A percentile compares a stretch with the other conserved stretches of the same genome.
Evolutionary conservation across 1,140 invertebrate genomes (phyloP).

Genomic region (Epicauta chinensis): DNA sequence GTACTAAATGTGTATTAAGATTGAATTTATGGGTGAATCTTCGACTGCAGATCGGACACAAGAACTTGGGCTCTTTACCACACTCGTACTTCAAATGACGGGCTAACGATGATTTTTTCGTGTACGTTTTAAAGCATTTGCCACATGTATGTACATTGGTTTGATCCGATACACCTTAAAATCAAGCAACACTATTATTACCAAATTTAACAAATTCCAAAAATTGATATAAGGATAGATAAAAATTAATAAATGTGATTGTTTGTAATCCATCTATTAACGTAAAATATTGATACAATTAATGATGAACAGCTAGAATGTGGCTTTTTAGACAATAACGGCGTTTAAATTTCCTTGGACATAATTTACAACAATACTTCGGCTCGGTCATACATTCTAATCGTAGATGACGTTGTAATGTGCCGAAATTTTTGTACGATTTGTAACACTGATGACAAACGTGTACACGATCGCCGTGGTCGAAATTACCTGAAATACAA

Average conservation of each 20-base stretch:
- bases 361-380: slow-evolving; percentile 40
- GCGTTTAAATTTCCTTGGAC: slow-evolving; percentile 20
- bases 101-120: slow-evolving; percentile 24
- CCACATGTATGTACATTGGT: background rate
- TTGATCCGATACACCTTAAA: background rate
- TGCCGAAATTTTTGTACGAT: slow-evolving; percentile 39
- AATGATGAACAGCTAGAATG: background rate
- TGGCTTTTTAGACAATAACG: slow-evolving; percentile 5
- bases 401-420: slow-evolving; percentile 42
- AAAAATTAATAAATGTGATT: too few relatives aligned
- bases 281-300: background rate
- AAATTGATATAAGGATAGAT: too few relatives aligned
- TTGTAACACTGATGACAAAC: background rate
- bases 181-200: background rate
- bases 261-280: background rate
- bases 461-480: background rate
- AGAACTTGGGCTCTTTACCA: slow-evolving; percentile 36
- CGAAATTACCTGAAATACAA: too few relatives aligned
- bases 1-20: slow-evolving; percentile 46
- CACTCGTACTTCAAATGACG: slow-evolving; percentile 45
- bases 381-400: slow-evolving; percentile 57
- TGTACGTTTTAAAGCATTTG: slow-evolving; percentile 4
- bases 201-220: too few relatives aligned
- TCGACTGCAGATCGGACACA: slow-evolving; percentile 51
- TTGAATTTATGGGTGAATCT: slow-evolving; percentile 77